Base-by-base conservation (phyloP, 2,888 invertebrate species). In the Stramonita haemastoma region DNA sequence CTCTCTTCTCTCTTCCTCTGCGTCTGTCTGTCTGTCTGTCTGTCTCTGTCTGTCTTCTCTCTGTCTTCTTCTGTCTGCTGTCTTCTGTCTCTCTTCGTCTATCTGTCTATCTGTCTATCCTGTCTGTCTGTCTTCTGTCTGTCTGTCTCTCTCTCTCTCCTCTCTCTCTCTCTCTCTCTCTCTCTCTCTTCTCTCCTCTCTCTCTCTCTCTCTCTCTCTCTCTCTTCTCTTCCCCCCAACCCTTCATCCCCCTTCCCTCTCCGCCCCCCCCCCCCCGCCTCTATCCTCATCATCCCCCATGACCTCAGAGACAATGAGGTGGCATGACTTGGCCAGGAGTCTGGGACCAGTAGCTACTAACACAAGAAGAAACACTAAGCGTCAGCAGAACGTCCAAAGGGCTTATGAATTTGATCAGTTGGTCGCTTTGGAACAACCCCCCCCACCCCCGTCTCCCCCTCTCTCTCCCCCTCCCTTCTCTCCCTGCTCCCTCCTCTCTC, bases 321-420 rank as follows among this genome's bases (percentile, higher is more conserved):
- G 86, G 86, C 60, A 86, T 86, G 84, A 57, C 86, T 66, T 46
- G 46, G 34, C 22, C 15, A 66, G 17, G 17, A 86, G 86, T 66
- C 86, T 86, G 66, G 60, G 15, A 86, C 29, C 86, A n/a, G 8
- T n/a, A 2, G 46, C 46, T 46, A 46, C 46, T 46, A 46, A 86
- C 22, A 86, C 56, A 66, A n/a, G 66, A 60, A 66, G 86, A 86
- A 86, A 86, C 66, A 86, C 57, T 86, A 86, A 86, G 86, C 86
- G 34, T 86, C 86, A 86, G 86, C 57, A 32, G 32, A 66, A 57
- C 34, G 86, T 66, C 66, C 86, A 57, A 29, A 34, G 84, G 84
- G 57, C 56, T 85, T 85, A 85, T 85, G 84, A 85, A 85, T 85
- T 56, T 85, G 84, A 85, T 85, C 84, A 85, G 84, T 57, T 57